Evolutionary conservation across 92 coral and sea anemone species (phyloP), one percentile per base, ranked within the genome.

Genomic region (Porites divaricata): DNA sequence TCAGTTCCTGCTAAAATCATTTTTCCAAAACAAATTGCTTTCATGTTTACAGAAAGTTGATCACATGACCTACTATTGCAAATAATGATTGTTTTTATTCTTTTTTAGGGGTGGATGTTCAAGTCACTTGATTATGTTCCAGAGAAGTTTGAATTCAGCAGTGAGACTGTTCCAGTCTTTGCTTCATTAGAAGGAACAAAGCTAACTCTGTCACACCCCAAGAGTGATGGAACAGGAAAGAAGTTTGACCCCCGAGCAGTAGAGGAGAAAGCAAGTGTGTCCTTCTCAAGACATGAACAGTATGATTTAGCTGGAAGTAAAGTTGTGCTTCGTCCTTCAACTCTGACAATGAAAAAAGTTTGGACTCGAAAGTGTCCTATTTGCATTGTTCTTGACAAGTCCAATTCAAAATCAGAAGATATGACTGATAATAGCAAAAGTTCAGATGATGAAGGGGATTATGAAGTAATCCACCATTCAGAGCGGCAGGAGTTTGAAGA

Each of bases 281-380:
- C 80, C 4, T 92, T 91, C 75, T 75, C 88, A 68, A 75, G 85
- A 35, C 93, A 89, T 15, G 96, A 95, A 35, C 88, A 76, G 21
- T 97, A 92, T 50, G 90, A 95, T 35, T 59, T 97, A 19, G 70
- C 78, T 16, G 98, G 95, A 41, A 90, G 95, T 20, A 87, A 88
- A 62, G 90, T 97, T 26, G 78, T 89, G 81, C 89, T 97, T 11
- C 89, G 86, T 7, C 99, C 99, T 28, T 71, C 87, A 23, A 85
- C 96, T 15, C 67, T 97, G 71, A 75, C 95, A 15, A 63, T 92
- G 79, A 95, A 89, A 67, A 85, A 94, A 74, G 90, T 97, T 49
- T 97, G 99, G 99, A 95, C 95, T 76, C 93, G 91, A 63, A 97
- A 97, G 72, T 95, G 89, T 70, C 99, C 99, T 13, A 92, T 94